These are phyloP conservation scores for Sinopyrophorus schimmeli DNA, from an alignment of 2,888 invertebrate genomes.

Conservation along the genomic window DNA sequence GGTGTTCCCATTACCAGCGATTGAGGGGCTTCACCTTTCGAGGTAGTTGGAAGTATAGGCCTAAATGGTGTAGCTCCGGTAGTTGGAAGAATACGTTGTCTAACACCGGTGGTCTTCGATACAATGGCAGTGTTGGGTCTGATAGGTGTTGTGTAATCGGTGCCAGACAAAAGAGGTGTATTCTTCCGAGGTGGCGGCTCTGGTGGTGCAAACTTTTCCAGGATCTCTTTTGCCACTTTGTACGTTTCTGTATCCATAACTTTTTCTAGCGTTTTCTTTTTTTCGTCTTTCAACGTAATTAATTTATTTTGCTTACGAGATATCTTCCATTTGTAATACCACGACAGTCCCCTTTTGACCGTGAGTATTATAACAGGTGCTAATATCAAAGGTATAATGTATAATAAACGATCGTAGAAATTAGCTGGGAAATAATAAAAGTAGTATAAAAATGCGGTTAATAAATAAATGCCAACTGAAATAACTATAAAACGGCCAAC, in stretches of 20 bases:
- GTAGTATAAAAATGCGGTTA: conserved; percentile 69
- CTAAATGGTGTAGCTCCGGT: conserved; percentile 1
- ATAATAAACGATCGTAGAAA: conserved; percentile 72
- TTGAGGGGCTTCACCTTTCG: not conserved
- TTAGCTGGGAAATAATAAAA: conserved; percentile 70
- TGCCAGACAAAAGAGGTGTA: not conserved
- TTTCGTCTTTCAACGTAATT: conserved; percentile 73
- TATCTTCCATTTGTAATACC: conserved; percentile 86
- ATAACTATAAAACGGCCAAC: conserved; percentile 76
- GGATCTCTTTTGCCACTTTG: conserved; percentile 87
- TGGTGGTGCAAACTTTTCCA: conserved; percentile 83
- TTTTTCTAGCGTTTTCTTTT: conserved; percentile 86
- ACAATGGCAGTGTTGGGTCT: not conserved
- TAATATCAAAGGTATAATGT: conserved; percentile 76
- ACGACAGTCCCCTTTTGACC: conserved; percentile 77
- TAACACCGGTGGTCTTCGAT: conserved; percentile 15
- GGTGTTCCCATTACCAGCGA: not conserved
- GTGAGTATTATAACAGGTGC: conserved; percentile 80
- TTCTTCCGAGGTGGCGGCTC: conserved; percentile 56
- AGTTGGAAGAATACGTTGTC: conserved; percentile 19
- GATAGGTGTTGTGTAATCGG: conserved; percentile 14
- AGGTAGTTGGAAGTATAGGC: not conserved
- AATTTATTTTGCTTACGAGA: conserved; percentile 76
- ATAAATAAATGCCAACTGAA: conserved; percentile 70
- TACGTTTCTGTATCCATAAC: conserved; percentile 98